Percentiles rank a stretch among this genome's conserved stretches.
phyloP scores from a whole-genome alignment of 2,888 invertebrate genomes.

The Lasioglossum oenotherae region DNA sequence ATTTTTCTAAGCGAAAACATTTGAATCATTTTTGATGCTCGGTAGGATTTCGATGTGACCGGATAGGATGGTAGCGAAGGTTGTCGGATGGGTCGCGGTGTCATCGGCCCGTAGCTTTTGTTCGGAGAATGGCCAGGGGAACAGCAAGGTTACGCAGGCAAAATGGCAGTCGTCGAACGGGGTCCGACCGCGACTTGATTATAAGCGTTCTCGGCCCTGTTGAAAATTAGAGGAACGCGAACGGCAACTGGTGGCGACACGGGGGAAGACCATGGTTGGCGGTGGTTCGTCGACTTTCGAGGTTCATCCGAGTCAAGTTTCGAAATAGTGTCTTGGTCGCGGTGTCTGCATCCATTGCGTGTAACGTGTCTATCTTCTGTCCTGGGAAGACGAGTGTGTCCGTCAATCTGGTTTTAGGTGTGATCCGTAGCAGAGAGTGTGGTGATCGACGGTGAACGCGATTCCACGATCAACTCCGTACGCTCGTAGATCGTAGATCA shows the following conservation, averaged over 20 bases:
- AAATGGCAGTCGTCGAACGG: conserved; percentile 72
- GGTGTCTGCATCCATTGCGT: conserved; percentile 8
- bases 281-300: neutral
- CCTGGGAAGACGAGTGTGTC: neutral
- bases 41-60: neutral
- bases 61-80: conserved; percentile 8
- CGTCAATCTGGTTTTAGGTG: conserved; percentile 37
- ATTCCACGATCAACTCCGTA: neutral
- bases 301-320: conserved; percentile 10
- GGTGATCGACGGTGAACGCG: neutral
- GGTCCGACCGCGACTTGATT: conserved; percentile 46
- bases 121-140: conserved; percentile 76
- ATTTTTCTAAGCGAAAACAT: no score
- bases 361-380: neutral
- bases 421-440: neutral
- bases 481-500: conserved; percentile 3
- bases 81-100: conserved; percentile 34
- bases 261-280: neutral
- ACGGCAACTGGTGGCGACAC: conserved; percentile 2
- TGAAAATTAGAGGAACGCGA: conserved; percentile 28
- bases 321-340: conserved; percentile 10
- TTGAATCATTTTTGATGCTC: no score
- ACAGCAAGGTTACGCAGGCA: conserved; percentile 78
- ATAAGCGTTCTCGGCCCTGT: conserved; percentile 21
- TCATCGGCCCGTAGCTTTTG: conserved; percentile 72